These are phyloP conservation scores for Lepidurus apus DNA, from an alignment of 1,140 invertebrate genomes.

Conservation along the genomic window DNA sequence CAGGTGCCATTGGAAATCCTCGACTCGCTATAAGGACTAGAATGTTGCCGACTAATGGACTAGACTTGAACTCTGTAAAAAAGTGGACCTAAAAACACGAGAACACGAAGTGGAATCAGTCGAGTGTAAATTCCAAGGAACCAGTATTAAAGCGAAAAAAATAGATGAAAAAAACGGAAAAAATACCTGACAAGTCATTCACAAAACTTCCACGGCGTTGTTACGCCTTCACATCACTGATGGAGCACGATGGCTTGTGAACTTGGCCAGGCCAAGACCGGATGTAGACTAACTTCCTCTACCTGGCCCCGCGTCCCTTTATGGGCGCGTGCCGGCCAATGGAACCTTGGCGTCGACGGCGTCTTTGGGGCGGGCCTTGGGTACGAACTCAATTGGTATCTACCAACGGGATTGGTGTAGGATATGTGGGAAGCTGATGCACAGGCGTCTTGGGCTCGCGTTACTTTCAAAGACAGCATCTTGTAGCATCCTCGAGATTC, in stretches of 20 bases:
- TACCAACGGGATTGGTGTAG: not conserved
- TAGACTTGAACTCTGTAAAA: not conserved
- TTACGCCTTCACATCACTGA: slow-evolving; percentile 11
- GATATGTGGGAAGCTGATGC: not conserved
- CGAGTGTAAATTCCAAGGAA: not conserved
- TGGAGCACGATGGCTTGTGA: slow-evolving; percentile 1
- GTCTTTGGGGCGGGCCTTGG: not conserved
- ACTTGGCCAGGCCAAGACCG: not conserved
- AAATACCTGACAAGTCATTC: slow-evolving; percentile 14
- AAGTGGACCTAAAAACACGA: not conserved
- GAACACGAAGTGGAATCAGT: not conserved
- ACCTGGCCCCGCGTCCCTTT: not conserved
- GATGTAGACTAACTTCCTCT: slow-evolving; percentile 19
- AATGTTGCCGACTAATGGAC: too few relatives aligned
- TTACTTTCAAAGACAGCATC: not conserved
- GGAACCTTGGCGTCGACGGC: not conserved
- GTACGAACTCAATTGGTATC: not conserved
- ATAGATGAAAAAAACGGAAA: not conserved
- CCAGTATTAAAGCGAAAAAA: not conserved
- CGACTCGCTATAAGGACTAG: too few relatives aligned
- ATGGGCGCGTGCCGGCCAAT: not conserved
- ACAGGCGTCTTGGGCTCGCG: not conserved
- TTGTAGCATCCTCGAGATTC: not conserved
- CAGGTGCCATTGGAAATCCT: slow-evolving; percentile 9
- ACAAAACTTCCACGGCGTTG: not conserved